Evolutionary conservation across 2,113 vertebrate species (phyloP), one percentile per base, ranked within the genome.

Genomic region (Rhinolophus ferrumequinum): DNA sequence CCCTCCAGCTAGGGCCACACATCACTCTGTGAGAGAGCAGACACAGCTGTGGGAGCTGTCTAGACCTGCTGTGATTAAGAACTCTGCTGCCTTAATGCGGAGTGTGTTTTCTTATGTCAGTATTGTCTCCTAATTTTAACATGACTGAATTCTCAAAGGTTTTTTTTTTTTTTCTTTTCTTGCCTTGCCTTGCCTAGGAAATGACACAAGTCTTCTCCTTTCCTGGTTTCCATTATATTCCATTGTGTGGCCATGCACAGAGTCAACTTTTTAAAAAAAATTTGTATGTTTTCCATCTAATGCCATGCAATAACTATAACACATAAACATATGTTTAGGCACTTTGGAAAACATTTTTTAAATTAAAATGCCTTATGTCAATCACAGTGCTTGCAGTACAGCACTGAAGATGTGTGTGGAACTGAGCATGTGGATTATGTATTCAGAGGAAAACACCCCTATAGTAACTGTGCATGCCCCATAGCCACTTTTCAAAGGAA

Each of bases 401-500:
- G 47, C 84, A 9, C 50, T 75, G 47, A 62, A 50, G 67, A 76
- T 73, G 10, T 11, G 0, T 88, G 96, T 94, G 90, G 90, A 97
- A 86, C 93, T 90, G 90, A 97, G 73, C 92, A 72, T 87, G 92
- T 97, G 81, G 92, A 67, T 88, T 97, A 80, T 58, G 81, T 82
- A 44, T 8, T 16, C 96, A 88, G 21, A 95, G 70, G 95, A 93
- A 97, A 98, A 96, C 18, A 96, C 94, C 92, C 79, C 72, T 97
- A 86, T 81, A 90, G 80, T 97, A 98, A 94, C 19, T 92, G 93
- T 83, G 62, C 95, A 88, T 96, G 93, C 33, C 92, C 90, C 79
- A 82, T 64, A 93, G 97, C 81, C 88, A 97, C 97, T 97, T 97
- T 97, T 98, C 98, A 98, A 95, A 98, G 66, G 93, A 92, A 98